Evolutionary conservation across 2,888 invertebrate genomes (phyloP), one percentile per base, ranked within the genome.

Genomic region (Isoperla grammatica): DNA sequence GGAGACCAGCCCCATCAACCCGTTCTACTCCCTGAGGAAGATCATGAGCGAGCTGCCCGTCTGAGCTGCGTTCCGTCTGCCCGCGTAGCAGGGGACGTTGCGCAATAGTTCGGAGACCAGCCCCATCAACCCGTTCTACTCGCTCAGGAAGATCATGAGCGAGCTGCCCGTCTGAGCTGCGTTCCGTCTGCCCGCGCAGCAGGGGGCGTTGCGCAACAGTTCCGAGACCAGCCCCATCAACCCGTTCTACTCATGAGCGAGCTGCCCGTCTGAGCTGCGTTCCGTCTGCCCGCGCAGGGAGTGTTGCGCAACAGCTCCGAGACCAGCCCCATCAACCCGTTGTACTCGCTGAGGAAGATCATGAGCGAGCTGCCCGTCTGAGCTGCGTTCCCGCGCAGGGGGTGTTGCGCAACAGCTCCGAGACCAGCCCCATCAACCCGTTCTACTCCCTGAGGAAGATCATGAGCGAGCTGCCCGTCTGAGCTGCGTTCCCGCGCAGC

Each of bases 111-210:
- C 81, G 0, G 77, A 83, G 1, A 81, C 84, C 0, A 86, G 86
- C 0, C 89, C 88, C 0, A 85, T 89, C 1, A 87, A 90, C 73
- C 90, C 90, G 0, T 90, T 88, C 73, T 86, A 87, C 53, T 15
- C n/a, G 1, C 46, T 29, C 5, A 29, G 8, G 5, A 29, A 29
- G 29, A 29, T 29, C 4, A 29, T 29, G 5, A 29, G 29, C 5
- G 29, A 29, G 5, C 29, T 29, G 29, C 29, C 29, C 29, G 4
- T 29, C 29, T 29, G 29, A 29, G 29, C n/a, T n/a, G n/a, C n/a
- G n/a, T n/a, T n/a, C n/a, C n/a, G n/a, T n/a, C n/a, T n/a, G n/a
- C n/a, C n/a, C n/a, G n/a, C n/a, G n/a, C n/a, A n/a, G 0, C 86
- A 85, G 66, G 85, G 90, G 0, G 81, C 88, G n/a, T 72, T 91